Percentiles rank a stretch among this genome's conserved stretches.
These are phyloP conservation scores for Xyrichtys novacula DNA, from an alignment of 2,797 vertebrate genomes.

Conservation along the genomic window DNA sequence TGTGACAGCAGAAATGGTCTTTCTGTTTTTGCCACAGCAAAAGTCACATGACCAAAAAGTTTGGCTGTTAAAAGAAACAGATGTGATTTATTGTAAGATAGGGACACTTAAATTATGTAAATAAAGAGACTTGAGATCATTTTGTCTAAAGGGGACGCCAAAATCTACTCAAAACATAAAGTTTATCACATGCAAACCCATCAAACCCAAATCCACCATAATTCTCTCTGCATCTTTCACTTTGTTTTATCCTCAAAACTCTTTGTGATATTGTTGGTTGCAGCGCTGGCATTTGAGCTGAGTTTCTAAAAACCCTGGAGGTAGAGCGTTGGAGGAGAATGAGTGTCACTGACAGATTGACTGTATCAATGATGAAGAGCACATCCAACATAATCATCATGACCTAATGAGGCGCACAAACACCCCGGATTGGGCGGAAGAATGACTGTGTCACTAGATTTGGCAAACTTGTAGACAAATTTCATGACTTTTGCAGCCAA, in stretches of 20 bases:
- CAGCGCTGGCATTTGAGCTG: neutral
- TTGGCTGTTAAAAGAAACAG: no score
- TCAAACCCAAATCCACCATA: no score
- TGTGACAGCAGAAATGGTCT: no score
- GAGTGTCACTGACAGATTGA: neutral
- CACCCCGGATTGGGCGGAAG: neutral
- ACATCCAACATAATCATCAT: neutral
- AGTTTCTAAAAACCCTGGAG: neutral
- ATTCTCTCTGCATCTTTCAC: neutral
- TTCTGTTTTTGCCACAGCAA: no score
- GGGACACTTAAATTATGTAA: no score
- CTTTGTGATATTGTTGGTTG: neutral
- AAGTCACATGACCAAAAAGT: no score
- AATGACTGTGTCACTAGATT: neutral
- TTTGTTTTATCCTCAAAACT: neutral
- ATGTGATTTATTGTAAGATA: no score
- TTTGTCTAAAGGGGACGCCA: no score
- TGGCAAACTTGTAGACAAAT: constrained; percentile 1
- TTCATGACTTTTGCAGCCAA: neutral
- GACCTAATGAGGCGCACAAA: neutral
- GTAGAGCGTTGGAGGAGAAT: neutral
- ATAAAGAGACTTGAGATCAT: no score
- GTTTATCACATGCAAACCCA: no score
- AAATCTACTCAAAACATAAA: no score
- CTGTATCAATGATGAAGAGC: neutral